A percentile compares a stretch with the other conserved stretches of the same genome.
Evolutionary conservation across 2,888 invertebrate genomes (phyloP).

Genomic region (Oscheius onirici): DNA sequence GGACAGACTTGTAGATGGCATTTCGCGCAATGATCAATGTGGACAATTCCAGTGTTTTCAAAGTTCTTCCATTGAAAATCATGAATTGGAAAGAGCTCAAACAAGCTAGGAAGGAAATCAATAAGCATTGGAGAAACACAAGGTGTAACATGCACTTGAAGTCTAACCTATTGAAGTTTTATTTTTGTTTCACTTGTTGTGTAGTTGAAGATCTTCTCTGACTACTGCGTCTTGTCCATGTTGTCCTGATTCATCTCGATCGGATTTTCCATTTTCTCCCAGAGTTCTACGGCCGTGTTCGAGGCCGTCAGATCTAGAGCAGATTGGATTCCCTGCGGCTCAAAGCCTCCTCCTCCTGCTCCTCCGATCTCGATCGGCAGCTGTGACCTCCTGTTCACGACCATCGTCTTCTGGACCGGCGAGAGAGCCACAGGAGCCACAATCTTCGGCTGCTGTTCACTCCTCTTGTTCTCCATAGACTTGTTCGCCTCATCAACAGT

Average conservation of each 20-base stretch:
- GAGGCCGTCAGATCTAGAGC: not conserved
- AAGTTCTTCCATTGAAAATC: too few species aligned
- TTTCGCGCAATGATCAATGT: conserved; percentile 16
- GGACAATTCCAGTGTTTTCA: conserved; percentile 9
- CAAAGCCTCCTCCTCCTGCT: too few species aligned
- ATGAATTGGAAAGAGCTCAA: too few species aligned
- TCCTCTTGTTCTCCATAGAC: not conserved
- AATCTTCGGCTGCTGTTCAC: not conserved
- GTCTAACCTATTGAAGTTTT: too few species aligned
- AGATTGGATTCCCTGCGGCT: not conserved
- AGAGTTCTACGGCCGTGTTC: not conserved
- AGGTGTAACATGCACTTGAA: too few species aligned
- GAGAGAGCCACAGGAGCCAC: conserved; percentile 6
- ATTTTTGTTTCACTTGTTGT: too few species aligned
- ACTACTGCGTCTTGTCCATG: conserved; percentile 24
- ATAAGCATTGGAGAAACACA: too few species aligned
- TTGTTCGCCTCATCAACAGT: not conserved
- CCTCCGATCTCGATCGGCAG: not conserved
- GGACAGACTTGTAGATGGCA: conserved; percentile 10
- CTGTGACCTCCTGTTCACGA: not conserved
- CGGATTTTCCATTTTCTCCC: not conserved
- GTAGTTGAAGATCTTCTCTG: not conserved
- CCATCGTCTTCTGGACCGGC: conserved; percentile 4
- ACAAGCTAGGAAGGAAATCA: too few species aligned
- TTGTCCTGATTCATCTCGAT: conserved; percentile 15